phyloP scores from a whole-genome alignment of 2,113 vertebrate genomes.

The Siniperca chuatsi region DNA sequence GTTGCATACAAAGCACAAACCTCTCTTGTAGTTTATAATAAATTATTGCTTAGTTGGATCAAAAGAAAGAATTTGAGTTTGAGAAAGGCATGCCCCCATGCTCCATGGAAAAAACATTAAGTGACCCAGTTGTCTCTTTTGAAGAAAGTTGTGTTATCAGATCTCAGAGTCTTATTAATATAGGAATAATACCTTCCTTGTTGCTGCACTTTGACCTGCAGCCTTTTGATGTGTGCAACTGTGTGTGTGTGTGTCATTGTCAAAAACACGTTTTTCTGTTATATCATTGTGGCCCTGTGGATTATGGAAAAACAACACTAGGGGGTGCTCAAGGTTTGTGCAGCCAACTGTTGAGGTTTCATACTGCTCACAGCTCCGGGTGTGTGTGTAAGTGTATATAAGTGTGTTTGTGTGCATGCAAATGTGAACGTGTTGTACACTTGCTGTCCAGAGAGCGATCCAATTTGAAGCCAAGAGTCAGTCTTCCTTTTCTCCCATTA shows the following conservation, averaged over 20 bases:
- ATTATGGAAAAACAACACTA: slow-evolving; percentile 70
- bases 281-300: slow-evolving; percentile 1
- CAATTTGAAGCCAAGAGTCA: slow-evolving; percentile 39
- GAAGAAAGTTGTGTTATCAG: neutral
- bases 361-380: slow-evolving; percentile 2
- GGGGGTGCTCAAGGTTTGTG: slow-evolving; percentile 83
- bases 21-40: neutral
- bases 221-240: neutral
- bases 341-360: slow-evolving; percentile 58
- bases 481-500: slow-evolving; percentile 29
- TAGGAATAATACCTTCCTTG: neutral
- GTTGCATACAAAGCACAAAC: neutral
- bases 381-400: neutral
- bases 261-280: slow-evolving; percentile 4
- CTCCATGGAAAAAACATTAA: neutral
- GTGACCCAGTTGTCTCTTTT: neutral
- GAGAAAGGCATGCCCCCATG: neutral
- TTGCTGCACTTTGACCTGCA: neutral
- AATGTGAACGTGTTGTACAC: slow-evolving; percentile 30
- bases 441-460: slow-evolving; percentile 42
- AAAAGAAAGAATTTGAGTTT: neutral
- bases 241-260: neutral
- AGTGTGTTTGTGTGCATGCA: slow-evolving; percentile 17
- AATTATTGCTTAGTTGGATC: slow-evolving; percentile 2
- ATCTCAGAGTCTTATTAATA: neutral